phyloP scores from a whole-genome alignment of 2,888 invertebrate species.

The Scaptomyza flava region DNA sequence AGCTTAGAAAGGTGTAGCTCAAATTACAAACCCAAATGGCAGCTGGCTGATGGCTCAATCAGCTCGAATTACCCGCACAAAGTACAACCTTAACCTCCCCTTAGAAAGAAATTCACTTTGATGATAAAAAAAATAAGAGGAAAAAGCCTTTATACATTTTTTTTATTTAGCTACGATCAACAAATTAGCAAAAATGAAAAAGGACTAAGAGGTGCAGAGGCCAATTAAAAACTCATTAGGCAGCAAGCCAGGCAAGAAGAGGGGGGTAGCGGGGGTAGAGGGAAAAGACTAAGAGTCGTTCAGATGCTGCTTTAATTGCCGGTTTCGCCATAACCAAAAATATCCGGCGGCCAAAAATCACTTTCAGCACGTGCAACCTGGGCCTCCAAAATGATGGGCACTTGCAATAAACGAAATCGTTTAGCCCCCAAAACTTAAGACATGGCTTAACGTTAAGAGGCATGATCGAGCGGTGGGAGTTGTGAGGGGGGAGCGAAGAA shows the following conservation, averaged over 20 bases:
- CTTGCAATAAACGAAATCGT: conserved; percentile 78
- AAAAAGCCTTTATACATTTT: conserved; percentile 1
- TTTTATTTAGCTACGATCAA: conserved; percentile 38
- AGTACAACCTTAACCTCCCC: neutral
- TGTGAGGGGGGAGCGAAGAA: neutral
- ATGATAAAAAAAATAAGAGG: conserved; percentile 22
- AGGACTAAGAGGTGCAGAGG: conserved; percentile 21
- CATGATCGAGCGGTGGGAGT: conserved; percentile 4
- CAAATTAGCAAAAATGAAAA: conserved; percentile 51
- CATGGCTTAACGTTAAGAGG: conserved; percentile 28
- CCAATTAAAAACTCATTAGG: conserved; percentile 78
- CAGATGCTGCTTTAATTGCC: conserved; percentile 69
- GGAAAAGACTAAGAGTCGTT: conserved; percentile 19
- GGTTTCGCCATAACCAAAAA: conserved; percentile 72
- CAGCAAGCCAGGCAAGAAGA: conserved; percentile 1
- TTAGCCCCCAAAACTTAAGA: conserved; percentile 48
- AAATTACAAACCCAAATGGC: conserved; percentile 51
- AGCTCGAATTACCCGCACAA: conserved; percentile 53
- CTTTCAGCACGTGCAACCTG: conserved; percentile 67
- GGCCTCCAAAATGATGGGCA: conserved; percentile 73
- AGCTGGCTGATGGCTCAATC: conserved; percentile 72
- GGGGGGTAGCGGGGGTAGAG: too few relatives aligned
- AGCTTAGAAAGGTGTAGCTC: conserved; percentile 63
- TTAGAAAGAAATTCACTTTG: conserved; percentile 31
- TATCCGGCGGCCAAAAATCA: conserved; percentile 67